Percentiles rank a stretch among this genome's conserved stretches.
These are phyloP conservation scores for Chaenocephalus aceratus DNA, from an alignment of 2,113 vertebrate genomes.

Conservation along the genomic window DNA sequence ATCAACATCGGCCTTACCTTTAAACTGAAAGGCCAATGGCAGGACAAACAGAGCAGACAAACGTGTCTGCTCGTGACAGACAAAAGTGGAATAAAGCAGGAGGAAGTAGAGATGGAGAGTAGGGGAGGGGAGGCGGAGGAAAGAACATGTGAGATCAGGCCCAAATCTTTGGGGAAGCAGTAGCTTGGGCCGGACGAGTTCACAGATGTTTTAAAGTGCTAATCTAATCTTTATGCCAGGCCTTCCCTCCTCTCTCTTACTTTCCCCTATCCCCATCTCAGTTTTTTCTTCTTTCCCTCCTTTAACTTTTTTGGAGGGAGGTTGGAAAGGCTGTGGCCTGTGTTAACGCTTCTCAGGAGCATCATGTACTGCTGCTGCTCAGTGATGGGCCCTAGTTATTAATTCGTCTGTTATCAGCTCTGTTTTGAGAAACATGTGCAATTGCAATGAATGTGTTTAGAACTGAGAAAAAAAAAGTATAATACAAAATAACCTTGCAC, in stretches of 20 bases:
- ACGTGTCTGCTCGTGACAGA: background rate
- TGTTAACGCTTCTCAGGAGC: constrained; percentile 84
- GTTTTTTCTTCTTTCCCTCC: constrained; percentile 54
- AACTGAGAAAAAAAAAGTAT: constrained; percentile 28
- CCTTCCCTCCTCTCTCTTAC: constrained; percentile 69
- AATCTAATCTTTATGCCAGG: constrained; percentile 88
- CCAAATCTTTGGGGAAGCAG: constrained; percentile 80
- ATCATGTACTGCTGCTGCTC: constrained; percentile 69
- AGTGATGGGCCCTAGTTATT: constrained; percentile 65
- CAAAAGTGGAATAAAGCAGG: constrained; percentile 26
- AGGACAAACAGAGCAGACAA: constrained; percentile 53
- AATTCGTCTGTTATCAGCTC: constrained; percentile 73
- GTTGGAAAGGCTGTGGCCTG: constrained; percentile 68
- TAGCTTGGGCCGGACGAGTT: constrained; percentile 79
- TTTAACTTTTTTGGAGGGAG: constrained; percentile 49
- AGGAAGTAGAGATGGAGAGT: constrained; percentile 40
- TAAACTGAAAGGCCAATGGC: constrained; percentile 24
- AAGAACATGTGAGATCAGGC: constrained; percentile 79
- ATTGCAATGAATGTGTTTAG: constrained; percentile 70
- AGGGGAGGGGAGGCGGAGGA: constrained; percentile 37
- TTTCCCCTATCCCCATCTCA: constrained; percentile 45
- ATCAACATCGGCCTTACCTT: background rate
- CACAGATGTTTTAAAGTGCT: constrained; percentile 88
- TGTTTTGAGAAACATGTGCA: constrained; percentile 77
- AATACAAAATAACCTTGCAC: constrained; percentile 45